Percentiles rank a stretch among this genome's conserved stretches.
These are phyloP conservation scores for Lordiphosa andalusiaca DNA, from an alignment of 2,888 invertebrate genomes.

Conservation along the genomic window DNA sequence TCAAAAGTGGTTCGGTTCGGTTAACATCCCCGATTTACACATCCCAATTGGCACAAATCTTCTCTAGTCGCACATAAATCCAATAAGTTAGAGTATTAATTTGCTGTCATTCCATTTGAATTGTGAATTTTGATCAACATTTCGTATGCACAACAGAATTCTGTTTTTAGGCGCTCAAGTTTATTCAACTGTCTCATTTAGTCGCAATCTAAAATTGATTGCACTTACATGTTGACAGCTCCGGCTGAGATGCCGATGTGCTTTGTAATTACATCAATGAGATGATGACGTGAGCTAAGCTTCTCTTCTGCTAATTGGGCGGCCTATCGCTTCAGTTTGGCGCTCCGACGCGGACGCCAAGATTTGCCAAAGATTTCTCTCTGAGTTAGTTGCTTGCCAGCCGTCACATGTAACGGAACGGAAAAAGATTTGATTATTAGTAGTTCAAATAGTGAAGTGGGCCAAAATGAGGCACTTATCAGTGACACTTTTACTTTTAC, in stretches of 20 bases:
- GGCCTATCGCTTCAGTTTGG: constrained; percentile 3
- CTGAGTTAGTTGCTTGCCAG: constrained; percentile 39
- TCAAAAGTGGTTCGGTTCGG: too few relatives aligned
- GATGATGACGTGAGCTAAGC: constrained; percentile 14
- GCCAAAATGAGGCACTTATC: constrained; percentile 55
- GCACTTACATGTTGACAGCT: constrained; percentile 12
- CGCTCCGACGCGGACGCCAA: constrained; percentile 9
- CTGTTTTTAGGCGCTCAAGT: neutral
- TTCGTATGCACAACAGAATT: constrained; percentile 2
- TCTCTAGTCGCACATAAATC: too few relatives aligned
- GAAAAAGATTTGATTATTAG: constrained; percentile 3
- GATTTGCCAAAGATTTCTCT: constrained; percentile 24
- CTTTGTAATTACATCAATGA: constrained; percentile 1
- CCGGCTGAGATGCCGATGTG: constrained; percentile 3
- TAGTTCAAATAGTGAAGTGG: constrained; percentile 10
- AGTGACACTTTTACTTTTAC: constrained; percentile 48
- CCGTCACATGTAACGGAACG: constrained; percentile 30
- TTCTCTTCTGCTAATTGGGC: constrained; percentile 5
- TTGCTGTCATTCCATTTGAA: too few relatives aligned
- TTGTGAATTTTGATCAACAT: neutral
- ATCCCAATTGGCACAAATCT: too few relatives aligned
- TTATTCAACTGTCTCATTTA: constrained; percentile 18
- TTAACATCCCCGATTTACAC: too few relatives aligned
- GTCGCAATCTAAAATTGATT: neutral
- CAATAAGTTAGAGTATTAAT: too few relatives aligned